Percentiles rank a stretch among this genome's conserved stretches.
Conservation (phyloP, 2,113 vertebrate genomes). For the Procavia capensis region DNA sequence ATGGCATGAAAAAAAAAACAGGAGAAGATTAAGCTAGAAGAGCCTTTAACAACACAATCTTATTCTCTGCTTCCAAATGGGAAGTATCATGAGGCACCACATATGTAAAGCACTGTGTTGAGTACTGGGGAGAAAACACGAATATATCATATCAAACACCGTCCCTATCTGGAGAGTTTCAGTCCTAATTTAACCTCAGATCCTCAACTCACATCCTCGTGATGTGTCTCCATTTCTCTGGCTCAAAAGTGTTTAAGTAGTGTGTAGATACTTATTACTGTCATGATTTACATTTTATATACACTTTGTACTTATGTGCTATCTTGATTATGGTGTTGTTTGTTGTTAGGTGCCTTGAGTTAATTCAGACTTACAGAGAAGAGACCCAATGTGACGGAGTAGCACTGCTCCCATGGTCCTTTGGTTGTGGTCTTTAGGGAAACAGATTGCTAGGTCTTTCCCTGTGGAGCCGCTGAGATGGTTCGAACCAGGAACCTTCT, state of each 20-base stretch:
- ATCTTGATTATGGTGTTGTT: neutral
- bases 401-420: no score
- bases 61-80: conserved; percentile 9
- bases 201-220: neutral
- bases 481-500: neutral
- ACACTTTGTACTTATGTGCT: neutral
- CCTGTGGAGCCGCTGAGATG: neutral
- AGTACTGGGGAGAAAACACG: neutral
- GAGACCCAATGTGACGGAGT: neutral
- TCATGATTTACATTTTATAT: neutral
- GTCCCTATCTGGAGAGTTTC: neutral
- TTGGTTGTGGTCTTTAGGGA: no score
- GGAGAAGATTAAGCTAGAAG: neutral
- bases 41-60: neutral
- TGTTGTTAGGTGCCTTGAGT: neutral
- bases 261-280: neutral
- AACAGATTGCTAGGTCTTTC: neutral
- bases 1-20: neutral
- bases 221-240: conserved; percentile 9
- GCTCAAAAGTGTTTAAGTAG: neutral
- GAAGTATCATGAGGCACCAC: neutral
- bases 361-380: neutral
- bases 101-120: neutral
- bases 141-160: neutral
- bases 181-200: conserved; percentile 21